Base-by-base conservation (phyloP, 2,113 vertebrate genomes). In the Pelmatolapia mariae region DNA sequence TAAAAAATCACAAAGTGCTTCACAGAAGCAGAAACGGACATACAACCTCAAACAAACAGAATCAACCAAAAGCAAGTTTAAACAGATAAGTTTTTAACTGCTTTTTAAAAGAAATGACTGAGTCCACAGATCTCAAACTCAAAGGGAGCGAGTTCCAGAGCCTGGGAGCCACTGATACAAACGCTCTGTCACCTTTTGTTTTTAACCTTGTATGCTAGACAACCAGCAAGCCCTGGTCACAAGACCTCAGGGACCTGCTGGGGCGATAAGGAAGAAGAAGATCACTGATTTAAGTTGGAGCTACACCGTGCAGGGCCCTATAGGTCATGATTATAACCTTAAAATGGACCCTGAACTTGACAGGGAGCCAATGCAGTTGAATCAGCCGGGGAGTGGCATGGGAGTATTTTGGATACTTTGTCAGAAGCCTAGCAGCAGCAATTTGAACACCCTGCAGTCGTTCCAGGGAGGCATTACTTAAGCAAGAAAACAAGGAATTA, bases 101-200 rank as follows among this genome's bases (percentile, higher is more conserved):
- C 5, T 22, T 53, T 22, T 22, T 22, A 53, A 11, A 53, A 53
- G 8, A 36, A 3, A 36, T 36, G 33, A 1, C 33, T 1, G 36
- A 38, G 36, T 47, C 45, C 45, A 47, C 10, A 54, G 52, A 54
- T 54, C 10, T 4, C n/a, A 24, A 24, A 12, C 6, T 54, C n/a
- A 54, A 54, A 54, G 53, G 6, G 4, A 54, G 10, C 2, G 6
- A 54, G 53, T 54, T 54, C n/a, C 1, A 54, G n/a, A 54, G n/a
- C 0, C 53, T 54, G n/a, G 3, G 53, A 12, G n/a, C n/a, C 53
- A 24, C 1, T 54, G 10, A 54, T 12, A 54, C 52, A 54, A 0
- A 54, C 0, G 1, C 52, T 54, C n/a, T 22, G 52, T 22, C n/a
- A 22, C n/a, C 5, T 54, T 22, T 12, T 22, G 5, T 54, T 54